A percentile compares a stretch with the other conserved stretches of the same genome.
phyloP scores from a whole-genome alignment of 2,888 invertebrate genomes.

The Diarsia mendica region DNA sequence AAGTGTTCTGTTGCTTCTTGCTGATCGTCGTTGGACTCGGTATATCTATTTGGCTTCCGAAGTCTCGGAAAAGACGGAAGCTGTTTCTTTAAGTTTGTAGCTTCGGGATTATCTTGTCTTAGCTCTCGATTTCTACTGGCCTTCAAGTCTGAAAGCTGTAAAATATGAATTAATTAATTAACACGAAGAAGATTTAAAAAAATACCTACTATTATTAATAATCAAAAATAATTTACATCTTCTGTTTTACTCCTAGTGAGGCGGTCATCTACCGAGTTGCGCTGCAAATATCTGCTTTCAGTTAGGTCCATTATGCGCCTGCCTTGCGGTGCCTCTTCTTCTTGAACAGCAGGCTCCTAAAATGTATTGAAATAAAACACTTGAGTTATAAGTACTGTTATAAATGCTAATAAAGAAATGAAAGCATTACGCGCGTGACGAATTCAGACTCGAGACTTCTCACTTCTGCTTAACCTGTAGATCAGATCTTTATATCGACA shows the following conservation, averaged over 20 bases:
- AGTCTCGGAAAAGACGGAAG: constrained; percentile 55
- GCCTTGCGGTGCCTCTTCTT: constrained; percentile 59
- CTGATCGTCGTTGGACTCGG: constrained; percentile 68
- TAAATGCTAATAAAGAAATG: background rate
- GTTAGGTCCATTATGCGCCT: constrained; percentile 62
- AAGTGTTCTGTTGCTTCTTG: constrained; percentile 66
- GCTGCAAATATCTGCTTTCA: constrained; percentile 66
- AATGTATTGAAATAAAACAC: constrained; percentile 4
- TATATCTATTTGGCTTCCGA: constrained; percentile 65
- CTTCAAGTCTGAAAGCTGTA: constrained; percentile 72
- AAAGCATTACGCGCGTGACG: background rate
- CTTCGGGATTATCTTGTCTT: constrained; percentile 65
- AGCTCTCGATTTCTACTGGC: constrained; percentile 61
- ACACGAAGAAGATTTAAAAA: constrained; percentile 3
- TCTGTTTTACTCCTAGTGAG: constrained; percentile 60
- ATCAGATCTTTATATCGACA: too few species aligned
- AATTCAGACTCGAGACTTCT: background rate
- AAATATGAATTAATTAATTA: constrained; percentile 23
- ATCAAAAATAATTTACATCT: constrained; percentile 45
- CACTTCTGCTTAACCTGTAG: background rate
- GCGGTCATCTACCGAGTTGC: constrained; percentile 57
- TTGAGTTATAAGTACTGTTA: background rate
- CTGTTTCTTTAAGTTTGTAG: constrained; percentile 55
- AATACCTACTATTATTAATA: background rate
- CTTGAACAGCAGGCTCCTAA: constrained; percentile 65